Evolutionary conservation across 2,113 vertebrate species (phyloP), one percentile per base, ranked within the genome.

Genomic region (Corvus moneduloides): DNA sequence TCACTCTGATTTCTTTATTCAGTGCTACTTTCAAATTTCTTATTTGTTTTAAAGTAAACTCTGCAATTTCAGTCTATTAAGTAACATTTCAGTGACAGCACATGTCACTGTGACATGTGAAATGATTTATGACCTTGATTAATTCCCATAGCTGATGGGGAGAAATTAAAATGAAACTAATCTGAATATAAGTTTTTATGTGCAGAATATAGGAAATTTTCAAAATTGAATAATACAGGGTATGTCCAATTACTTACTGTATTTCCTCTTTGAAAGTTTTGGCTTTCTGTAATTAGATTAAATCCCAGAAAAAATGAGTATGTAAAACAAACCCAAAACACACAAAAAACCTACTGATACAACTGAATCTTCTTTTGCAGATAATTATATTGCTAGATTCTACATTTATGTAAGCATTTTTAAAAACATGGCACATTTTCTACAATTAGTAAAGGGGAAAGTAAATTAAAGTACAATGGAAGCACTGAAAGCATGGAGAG

Each of bases 281-380:
- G 30, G 12, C 44, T 74, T 68, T 27, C 49, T 66, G 39, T 75
- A 71, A 35, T 64, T 51, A 35, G 39, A 8, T 54, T 8, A 68
- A 76, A 22, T 77, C 54, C 28, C 55, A 33, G 64, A 66, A 80
- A 55, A 78, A n/a, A 16, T 69, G 74, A 81, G 8, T 41, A 24
- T 28, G 13, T 81, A 43, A 58, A 43, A 11, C 43, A 68, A 77
- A 68, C 26, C 2, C 9, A 62, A 74, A 33, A 52, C 56, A 74
- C 37, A 20, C 41, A 48, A 23, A 17, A 43, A 26, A 2, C 1
- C 37, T 20, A 1, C 1, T 2, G 1, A 39, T 44, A 35, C 16
- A 48, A 35, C 17, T 26, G 10, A 62, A 13, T 58, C 28, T 39
- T 81, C 46, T 62, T 84, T 77, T 75, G n/a, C 20, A 88, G 19